These are phyloP conservation scores for Dasyurus viverrinus DNA, from an alignment of 2,113 vertebrate genomes.

Conservation along the genomic window DNA sequence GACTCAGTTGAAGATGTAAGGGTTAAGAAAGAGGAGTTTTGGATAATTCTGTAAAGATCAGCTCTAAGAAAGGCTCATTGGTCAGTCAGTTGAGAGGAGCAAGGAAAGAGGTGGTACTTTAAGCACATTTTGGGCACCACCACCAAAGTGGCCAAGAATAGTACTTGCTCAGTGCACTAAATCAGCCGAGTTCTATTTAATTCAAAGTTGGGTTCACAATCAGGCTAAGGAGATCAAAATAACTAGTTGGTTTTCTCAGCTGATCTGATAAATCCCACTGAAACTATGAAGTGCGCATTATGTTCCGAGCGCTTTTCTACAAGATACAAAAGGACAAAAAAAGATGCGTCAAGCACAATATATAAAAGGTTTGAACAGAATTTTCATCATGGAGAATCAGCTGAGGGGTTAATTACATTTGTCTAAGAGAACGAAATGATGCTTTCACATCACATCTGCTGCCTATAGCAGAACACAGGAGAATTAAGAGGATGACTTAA, in stretches of 20 bases:
- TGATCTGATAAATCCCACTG: background rate
- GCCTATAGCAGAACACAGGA: background rate
- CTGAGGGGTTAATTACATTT: constrained; percentile 1
- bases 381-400: constrained; percentile 44
- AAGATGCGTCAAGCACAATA: background rate
- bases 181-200: background rate
- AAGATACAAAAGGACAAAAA: background rate
- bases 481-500: background rate
- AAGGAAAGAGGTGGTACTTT: background rate
- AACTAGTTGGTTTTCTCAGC: background rate
- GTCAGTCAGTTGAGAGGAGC: background rate
- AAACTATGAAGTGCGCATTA: no score
- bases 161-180: background rate
- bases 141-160: background rate
- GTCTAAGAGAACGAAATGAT: background rate
- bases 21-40: background rate
- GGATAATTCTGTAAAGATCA: background rate
- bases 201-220: background rate
- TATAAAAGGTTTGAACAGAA: background rate
- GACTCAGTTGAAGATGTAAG: constrained; percentile 4
- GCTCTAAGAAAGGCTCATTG: background rate
- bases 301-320: background rate
- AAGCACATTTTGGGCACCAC: background rate
- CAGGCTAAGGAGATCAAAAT: background rate
- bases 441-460: background rate